Percentiles rank a stretch among this genome's conserved stretches.
Conservation (phyloP, 1,140 invertebrate genomes). For the Neocloeon triangulifer region DNA sequence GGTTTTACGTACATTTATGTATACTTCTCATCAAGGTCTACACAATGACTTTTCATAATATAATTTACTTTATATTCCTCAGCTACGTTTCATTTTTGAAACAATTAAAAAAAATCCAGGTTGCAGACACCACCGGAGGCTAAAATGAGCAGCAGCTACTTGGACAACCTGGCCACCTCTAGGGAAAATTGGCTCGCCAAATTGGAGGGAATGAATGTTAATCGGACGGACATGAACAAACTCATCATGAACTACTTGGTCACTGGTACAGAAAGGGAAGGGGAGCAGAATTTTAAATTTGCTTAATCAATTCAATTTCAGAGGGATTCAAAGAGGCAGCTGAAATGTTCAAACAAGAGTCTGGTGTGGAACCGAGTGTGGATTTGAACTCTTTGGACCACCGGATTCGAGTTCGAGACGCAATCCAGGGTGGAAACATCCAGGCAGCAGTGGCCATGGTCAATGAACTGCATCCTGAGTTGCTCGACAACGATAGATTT, state of each 20-base stretch:
- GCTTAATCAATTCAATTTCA: constrained; percentile 19
- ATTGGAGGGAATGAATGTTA: constrained; percentile 58
- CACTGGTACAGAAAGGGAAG: constrained; percentile 41
- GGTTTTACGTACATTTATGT: too few species aligned
- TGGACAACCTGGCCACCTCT: constrained; percentile 9
- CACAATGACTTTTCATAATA: too few species aligned
- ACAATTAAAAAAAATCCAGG: too few species aligned
- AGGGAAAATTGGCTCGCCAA: constrained; percentile 43
- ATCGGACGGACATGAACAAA: constrained; percentile 82
- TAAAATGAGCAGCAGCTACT: too few species aligned
- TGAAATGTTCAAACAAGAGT: constrained; percentile 88
- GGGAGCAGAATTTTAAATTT: background rate
- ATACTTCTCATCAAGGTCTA: too few species aligned
- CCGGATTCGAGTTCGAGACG: constrained; percentile 81
- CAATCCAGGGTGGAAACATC: constrained; percentile 81
- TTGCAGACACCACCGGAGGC: too few species aligned
- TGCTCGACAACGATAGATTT: constrained; percentile 86
- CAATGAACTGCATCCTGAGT: constrained; percentile 82
- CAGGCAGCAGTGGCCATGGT: constrained; percentile 83
- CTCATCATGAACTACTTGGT: constrained; percentile 97
- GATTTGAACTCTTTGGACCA: constrained; percentile 80
- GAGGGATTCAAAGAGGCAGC: constrained; percentile 97
- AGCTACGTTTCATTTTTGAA: too few species aligned
- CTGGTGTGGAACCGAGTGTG: constrained; percentile 64
- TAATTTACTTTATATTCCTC: too few species aligned